Evolutionary conservation across 2,888 invertebrate genomes (phyloP), one percentile per base, ranked within the genome.

Genomic region (Elgonia sp.): DNA sequence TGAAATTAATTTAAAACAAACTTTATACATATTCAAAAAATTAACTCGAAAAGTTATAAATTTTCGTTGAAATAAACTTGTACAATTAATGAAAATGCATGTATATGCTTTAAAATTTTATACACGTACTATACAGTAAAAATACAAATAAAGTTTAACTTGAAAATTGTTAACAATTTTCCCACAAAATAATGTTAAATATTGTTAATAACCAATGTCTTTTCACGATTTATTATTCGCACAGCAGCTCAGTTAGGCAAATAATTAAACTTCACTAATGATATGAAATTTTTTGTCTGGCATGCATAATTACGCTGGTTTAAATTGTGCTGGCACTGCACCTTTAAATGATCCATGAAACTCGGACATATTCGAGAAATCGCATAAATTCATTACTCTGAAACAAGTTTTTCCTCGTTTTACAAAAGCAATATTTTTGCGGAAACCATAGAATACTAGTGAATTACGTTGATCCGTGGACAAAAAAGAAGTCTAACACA

Each of bases 191-290:
- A 75, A 75, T 62, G n/a, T 75, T 75, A 62, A 75, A 76, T 40
- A 76, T 39, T 69, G 18, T 57, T 67, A 79, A 60, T 69, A 79
- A 67, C 57, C 1, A 67, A 67, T 55, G 57, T 20, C 42, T 42
- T 39, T 69, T 69, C 60, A 42, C 42, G 42, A 80, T 70, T 69
- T 80, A 69, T 62, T 40, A 79, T 55, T 63, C 14, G 12, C 37
- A 7, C 9, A 46, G 46, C 60, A 3, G 18, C 50, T 29, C 20
- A 37, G 60, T 29, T 62, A 50, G 46, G 12, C 14, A 82, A 73
- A 82, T 73, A 73, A 82, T 82, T 82, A 73, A 82, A 67, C 73
- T 65, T 57, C 42, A 46, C 82, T 82, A 82, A 82, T 82, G 82
- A 83, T 69, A 83, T n/a, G 60, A 67, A 83, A 83, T 57, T 75